A percentile compares a stretch with the other conserved stretches of the same genome.
phyloP scores from a whole-genome alignment of 2,888 invertebrate genomes.

The Drosophila histrio region DNA sequence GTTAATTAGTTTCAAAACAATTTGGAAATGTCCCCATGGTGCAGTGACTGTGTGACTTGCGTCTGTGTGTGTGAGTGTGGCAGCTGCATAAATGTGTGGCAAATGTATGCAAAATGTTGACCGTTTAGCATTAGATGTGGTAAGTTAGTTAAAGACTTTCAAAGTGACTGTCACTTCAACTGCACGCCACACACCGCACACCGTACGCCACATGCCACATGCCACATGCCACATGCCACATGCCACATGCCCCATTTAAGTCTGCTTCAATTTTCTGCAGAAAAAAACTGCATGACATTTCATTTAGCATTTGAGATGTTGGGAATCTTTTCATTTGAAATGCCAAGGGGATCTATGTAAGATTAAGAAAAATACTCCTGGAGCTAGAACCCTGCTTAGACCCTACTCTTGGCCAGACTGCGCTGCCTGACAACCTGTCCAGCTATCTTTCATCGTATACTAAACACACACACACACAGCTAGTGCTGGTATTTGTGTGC shows the following conservation, averaged over 20 bases:
- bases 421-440: slow-evolving; percentile 8
- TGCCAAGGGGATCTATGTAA: background rate
- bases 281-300: slow-evolving; percentile 10
- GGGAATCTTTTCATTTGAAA: background rate
- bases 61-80: background rate
- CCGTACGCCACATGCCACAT: background rate
- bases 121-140: slow-evolving; percentile 16
- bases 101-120: slow-evolving; percentile 27
- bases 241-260: slow-evolving; percentile 10
- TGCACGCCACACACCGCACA: background rate
- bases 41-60: background rate
- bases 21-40: background rate
- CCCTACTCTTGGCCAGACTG: background rate
- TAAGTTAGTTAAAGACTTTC: slow-evolving; percentile 13
- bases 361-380: background rate
- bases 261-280: background rate
- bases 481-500: background rate
- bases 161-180: slow-evolving; percentile 13
- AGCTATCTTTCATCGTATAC: background rate
- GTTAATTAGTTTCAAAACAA: too few species aligned
- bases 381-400: background rate
- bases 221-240: background rate
- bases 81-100: slow-evolving; percentile 15
- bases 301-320: slow-evolving; percentile 19
- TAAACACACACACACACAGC: too few species aligned